phyloP scores from a whole-genome alignment of 2,797 vertebrate species.

The Crocodylus rhombifer region DNA sequence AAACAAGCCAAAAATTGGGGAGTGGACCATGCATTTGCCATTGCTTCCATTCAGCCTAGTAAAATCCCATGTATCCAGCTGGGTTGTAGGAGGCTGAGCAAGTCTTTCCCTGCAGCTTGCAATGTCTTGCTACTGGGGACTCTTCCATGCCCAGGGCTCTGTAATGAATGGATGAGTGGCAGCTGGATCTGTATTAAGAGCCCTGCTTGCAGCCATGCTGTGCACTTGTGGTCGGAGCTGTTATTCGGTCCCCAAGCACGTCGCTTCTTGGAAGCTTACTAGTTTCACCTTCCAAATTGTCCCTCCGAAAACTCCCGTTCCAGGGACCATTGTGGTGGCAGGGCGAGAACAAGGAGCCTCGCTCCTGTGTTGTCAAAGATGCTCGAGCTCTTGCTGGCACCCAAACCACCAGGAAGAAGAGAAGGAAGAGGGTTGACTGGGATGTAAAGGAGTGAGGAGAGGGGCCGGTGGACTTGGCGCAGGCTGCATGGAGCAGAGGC shows the following conservation, averaged over 20 bases:
- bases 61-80: accelerated
- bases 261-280: too few species aligned
- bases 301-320: not conserved
- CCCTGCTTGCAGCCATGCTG: too few species aligned
- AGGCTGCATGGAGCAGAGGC: not conserved
- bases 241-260: too few species aligned
- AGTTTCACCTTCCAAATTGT: not conserved
- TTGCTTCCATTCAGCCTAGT: too few species aligned
- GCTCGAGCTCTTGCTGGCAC: not conserved
- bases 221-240: too few species aligned
- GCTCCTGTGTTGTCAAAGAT: not conserved
- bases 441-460: not conserved
- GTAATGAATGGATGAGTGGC: too few species aligned
- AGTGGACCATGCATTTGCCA: too few species aligned
- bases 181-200: too few species aligned
- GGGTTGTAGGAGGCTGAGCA: accelerated
- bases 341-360: not conserved
- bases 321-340: not conserved
- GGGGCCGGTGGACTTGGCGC: not conserved
- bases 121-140: too few species aligned
- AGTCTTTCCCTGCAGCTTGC: not conserved
- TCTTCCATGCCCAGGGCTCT: too few species aligned
- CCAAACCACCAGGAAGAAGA: not conserved
- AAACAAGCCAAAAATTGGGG: too few species aligned
- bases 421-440: not conserved